Base-by-base conservation (phyloP, 2,888 invertebrate species). In the Plebejus melissa region DNA sequence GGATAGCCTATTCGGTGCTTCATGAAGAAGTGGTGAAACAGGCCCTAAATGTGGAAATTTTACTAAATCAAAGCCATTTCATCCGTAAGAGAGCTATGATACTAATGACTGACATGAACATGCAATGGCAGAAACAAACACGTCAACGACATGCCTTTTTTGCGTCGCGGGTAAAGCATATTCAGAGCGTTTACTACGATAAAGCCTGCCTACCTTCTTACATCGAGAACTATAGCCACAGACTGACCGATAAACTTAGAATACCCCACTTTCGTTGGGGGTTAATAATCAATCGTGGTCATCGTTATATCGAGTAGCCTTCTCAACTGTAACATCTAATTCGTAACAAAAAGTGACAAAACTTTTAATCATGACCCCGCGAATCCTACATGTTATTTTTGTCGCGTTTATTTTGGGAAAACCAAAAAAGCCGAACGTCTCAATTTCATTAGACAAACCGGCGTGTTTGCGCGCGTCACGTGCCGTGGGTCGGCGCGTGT, bases 361-460 rank as follows among this genome's bases (percentile, higher is more conserved):
- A 4, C n/a, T 65, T 65, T 65, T 65, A 65, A 65, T 65, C 4
- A 32, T 11, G 28, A 13, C 3, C 11, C 13, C 32, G 22, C 9
- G 28, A 60, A 11, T 36, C 16, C 22, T 16, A 16, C 65, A 65
- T 65, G 36, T 65, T 65, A 46, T 75, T 50, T 75, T 70, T 75
- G 38, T 70, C 76, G 50, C 46, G 75, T 65, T 65, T 65, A 32
- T 32, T 65, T 65, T 65, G 65, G 65, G 13, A 65, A 36, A 65
- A 32, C 32, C 65, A 65, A 65, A 36, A 65, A 65, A 65, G 65
- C 32, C 77, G 76, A 77, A 80, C 82, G 80, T 84, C 85, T 86
- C 86, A 82, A 85, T 87, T 88, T 87, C 85, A 86, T 87, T 85
- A 85, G 85, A 86, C 83, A 85, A 85, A 82, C 83, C 82, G 80